Conservation (phyloP, 2,797 vertebrate species). For the Synaphobranchus kaupii region DNA sequence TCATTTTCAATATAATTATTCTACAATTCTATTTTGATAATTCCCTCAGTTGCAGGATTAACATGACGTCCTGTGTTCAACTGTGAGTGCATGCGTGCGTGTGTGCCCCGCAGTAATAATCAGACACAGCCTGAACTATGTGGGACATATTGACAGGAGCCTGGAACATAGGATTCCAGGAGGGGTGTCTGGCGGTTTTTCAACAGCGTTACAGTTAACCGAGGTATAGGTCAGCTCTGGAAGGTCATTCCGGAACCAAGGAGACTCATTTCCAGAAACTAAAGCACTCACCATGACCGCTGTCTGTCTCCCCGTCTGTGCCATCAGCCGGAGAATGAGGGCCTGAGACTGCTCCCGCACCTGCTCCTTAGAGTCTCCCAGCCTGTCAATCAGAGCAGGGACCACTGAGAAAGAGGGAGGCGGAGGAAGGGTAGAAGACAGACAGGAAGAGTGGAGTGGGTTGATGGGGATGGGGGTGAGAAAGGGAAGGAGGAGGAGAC, state of each 20-base stretch:
- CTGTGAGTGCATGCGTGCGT: background rate
- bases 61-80: background rate
- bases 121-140: background rate
- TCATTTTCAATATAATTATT: background rate
- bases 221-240: background rate
- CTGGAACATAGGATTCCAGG: background rate
- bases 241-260: background rate
- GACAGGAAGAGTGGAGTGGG: background rate
- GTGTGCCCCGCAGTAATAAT: background rate
- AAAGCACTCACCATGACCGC: constrained; percentile 82
- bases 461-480: background rate
- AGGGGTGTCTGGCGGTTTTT: background rate
- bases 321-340: constrained; percentile 88
- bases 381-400: constrained; percentile 86
- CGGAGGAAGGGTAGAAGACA: background rate
- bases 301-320: constrained; percentile 69
- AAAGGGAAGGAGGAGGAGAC: background rate
- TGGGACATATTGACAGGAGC: background rate
- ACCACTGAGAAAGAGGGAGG: constrained; percentile 71
- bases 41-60: background rate
- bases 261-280: background rate
- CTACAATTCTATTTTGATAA: background rate
- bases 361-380: constrained; percentile 95
- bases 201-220: background rate
- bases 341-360: constrained; percentile 92